Conservation (phyloP, 2,888 invertebrate genomes). For the Eledone cirrhosa region DNA sequence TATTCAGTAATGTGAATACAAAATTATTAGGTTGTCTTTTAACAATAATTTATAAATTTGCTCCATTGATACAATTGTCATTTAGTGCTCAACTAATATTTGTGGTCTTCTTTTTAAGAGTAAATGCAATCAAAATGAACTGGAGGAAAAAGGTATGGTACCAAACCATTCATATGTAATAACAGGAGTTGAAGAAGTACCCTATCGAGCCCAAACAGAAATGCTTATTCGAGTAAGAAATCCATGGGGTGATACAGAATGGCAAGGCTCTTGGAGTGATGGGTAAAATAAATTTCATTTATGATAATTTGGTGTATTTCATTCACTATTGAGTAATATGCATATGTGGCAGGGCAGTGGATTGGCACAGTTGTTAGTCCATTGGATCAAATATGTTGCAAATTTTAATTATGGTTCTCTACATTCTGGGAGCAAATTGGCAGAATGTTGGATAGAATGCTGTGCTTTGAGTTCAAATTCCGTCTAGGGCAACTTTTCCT, state of each 20-base stretch:
- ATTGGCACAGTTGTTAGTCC: background rate
- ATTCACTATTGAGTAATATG: background rate
- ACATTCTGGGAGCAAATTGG: too few species aligned
- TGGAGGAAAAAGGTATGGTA: slow-evolving; percentile 51
- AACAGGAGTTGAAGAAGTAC: slow-evolving; percentile 54
- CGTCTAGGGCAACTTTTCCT: too few species aligned
- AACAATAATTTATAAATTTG: too few species aligned
- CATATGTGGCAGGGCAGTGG: background rate
- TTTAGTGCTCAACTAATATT: background rate
- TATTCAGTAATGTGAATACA: too few species aligned
- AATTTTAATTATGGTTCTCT: too few species aligned
- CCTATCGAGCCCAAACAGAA: slow-evolving; percentile 47
- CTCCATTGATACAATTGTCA: background rate
- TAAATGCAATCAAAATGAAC: slow-evolving; percentile 42
- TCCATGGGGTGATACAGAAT: slow-evolving; percentile 59
- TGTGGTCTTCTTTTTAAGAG: slow-evolving; percentile 39
- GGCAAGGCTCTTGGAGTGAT: slow-evolving; percentile 57
- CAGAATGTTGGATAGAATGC: too few species aligned
- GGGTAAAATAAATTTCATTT: slow-evolving; percentile 48
- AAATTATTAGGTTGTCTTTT: too few species aligned
- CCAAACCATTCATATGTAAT: slow-evolving; percentile 56
- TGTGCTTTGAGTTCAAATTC: too few species aligned
- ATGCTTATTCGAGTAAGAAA: slow-evolving; percentile 55
- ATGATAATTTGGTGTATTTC: too few species aligned
- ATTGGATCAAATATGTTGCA: too few species aligned